These are phyloP conservation scores for Fragum whitleyi DNA, from an alignment of 2,888 invertebrate species.

Conservation along the genomic window DNA sequence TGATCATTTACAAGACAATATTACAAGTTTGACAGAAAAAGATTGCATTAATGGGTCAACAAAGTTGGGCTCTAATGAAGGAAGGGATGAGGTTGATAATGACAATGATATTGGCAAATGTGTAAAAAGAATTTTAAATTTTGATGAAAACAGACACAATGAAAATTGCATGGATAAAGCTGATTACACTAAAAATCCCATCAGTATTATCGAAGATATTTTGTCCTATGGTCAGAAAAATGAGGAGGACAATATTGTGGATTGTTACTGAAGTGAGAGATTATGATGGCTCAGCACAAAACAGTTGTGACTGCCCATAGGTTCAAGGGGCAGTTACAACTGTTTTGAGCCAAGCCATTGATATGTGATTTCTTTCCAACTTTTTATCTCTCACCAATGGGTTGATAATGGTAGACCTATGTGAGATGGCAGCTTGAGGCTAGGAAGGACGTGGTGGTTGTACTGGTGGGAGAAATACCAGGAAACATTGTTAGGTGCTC, in stretches of 20 bases:
- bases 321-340: too few species aligned
- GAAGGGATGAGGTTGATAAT: background rate
- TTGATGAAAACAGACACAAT: background rate
- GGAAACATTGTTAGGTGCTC: too few species aligned
- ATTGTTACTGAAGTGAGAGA: slow-evolving; percentile 58
- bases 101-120: background rate
- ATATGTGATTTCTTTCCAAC: too few species aligned
- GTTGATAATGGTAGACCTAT: too few species aligned
- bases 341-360: too few species aligned
- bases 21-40: too few species aligned
- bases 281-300: background rate
- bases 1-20: background rate
- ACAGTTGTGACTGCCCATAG: too few species aligned
- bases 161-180: background rate
- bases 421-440: too few species aligned
- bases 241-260: slow-evolving; percentile 61
- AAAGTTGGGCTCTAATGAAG: background rate
- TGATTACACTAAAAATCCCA: slow-evolving; percentile 59
- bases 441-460: too few species aligned
- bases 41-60: too few species aligned
- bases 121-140: background rate
- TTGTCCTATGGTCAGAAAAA: slow-evolving; percentile 50
- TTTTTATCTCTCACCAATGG: too few species aligned
- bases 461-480: too few species aligned
- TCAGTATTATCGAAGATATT: slow-evolving; percentile 65